These are phyloP conservation scores for Idaea biselata DNA, from an alignment of 2,888 invertebrate species.

Conservation along the genomic window DNA sequence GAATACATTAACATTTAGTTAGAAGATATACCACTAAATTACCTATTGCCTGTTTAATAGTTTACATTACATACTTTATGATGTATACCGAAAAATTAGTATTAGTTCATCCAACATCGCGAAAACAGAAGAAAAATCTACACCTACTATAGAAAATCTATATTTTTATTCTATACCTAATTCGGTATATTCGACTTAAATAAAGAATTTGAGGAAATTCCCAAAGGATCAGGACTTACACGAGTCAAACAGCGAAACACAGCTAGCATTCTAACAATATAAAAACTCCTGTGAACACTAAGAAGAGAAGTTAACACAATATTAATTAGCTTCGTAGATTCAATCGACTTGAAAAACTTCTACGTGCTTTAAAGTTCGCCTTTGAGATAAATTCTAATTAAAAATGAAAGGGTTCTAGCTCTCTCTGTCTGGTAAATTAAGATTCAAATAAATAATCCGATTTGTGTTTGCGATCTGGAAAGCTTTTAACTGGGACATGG, in stretches of 20 bases:
- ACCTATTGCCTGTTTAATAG: neutral
- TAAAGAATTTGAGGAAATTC: no score
- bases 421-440: neutral
- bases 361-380: constrained; percentile 14
- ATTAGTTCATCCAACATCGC: no score
- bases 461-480: constrained; percentile 19
- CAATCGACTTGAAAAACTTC: constrained; percentile 18
- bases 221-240: no score
- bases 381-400: constrained; percentile 19
- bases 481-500: constrained; percentile 20
- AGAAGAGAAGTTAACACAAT: neutral
- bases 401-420: constrained; percentile 16
- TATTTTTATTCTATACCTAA: no score
- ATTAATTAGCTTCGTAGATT: constrained; percentile 21
- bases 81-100: no score
- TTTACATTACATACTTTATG: no score
- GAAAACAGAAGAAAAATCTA: no score
- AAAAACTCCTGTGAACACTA: no score
- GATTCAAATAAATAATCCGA: constrained; percentile 28
- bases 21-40: neutral
- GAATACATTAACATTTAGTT: neutral
- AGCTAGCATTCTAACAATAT: no score
- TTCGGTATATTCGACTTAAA: no score
- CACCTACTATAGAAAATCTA: neutral
- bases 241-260: no score